phyloP scores from a whole-genome alignment of 1,140 invertebrate species.

The Phymastichus coffea region DNA sequence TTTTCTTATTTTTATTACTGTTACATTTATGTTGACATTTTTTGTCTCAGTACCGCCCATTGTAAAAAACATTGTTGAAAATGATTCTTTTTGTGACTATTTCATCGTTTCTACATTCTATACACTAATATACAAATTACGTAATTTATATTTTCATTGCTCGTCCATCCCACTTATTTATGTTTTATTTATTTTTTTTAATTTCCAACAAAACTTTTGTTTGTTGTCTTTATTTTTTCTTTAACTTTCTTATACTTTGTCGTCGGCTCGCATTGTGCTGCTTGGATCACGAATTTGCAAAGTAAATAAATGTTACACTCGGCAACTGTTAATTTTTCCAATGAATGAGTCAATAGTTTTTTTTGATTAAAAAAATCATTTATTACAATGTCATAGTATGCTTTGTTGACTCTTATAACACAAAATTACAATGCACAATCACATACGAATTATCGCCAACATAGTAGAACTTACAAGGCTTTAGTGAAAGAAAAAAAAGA shows the following conservation, averaged over 20 bases:
- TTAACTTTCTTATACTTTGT: conserved; percentile 30
- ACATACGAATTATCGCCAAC: too few relatives aligned
- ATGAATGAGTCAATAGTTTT: not conserved
- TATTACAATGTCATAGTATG: too few relatives aligned
- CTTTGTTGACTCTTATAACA: too few relatives aligned
- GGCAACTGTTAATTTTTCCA: not conserved
- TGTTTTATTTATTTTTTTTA: conserved; percentile 28
- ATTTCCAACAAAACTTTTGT: not conserved
- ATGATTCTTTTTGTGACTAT: conserved; percentile 54
- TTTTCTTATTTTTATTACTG: conserved; percentile 38
- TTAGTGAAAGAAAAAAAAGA: too few relatives aligned
- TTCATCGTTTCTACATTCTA: conserved; percentile 56
- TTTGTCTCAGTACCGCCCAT: conserved; percentile 53
- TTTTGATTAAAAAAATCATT: too few relatives aligned
- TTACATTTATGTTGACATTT: conserved; percentile 43
- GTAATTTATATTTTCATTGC: conserved; percentile 50
- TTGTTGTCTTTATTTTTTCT: too few relatives aligned
- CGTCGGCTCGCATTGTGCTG: conserved; percentile 41
- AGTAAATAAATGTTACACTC: not conserved
- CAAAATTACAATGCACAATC: too few relatives aligned
- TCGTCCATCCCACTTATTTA: conserved; percentile 54
- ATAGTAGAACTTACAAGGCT: too few relatives aligned
- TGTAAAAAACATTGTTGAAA: conserved; percentile 59
- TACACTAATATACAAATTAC: conserved; percentile 60
- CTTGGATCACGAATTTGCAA: not conserved